These are phyloP conservation scores for Podiceps cristatus DNA, from an alignment of 2,113 vertebrate genomes.

Conservation along the genomic window DNA sequence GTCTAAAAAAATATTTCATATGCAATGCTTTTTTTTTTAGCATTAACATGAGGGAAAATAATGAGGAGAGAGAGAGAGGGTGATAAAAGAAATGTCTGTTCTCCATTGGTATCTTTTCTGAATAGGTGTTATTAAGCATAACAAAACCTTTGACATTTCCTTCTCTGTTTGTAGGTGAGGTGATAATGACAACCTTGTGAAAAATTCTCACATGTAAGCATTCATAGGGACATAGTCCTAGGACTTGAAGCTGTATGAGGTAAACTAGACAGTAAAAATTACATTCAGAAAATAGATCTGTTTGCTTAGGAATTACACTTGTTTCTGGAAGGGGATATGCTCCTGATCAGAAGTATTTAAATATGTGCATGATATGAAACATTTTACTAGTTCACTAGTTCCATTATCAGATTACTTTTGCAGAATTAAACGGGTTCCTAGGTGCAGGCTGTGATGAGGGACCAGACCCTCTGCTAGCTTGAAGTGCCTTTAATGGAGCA, in stretches of 20 bases:
- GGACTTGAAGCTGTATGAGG: background rate
- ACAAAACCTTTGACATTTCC: conserved; percentile 9
- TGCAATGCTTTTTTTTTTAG: background rate
- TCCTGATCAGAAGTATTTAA: background rate
- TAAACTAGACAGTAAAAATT: background rate
- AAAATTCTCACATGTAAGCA: background rate
- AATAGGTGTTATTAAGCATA: background rate
- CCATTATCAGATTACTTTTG: background rate
- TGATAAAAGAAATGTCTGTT: background rate
- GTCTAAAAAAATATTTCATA: background rate
- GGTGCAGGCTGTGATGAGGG: background rate
- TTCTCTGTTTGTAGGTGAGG: background rate
- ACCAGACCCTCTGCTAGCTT: background rate
- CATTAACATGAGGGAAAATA: background rate
- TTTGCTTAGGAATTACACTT: background rate
- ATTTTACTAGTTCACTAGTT: background rate
- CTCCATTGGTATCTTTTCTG: background rate
- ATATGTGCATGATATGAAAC: background rate
- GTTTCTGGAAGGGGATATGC: background rate
- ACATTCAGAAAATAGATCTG: background rate
- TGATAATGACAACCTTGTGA: background rate
- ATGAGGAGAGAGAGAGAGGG: background rate
- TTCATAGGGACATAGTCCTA: background rate
- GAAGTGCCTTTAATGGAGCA: background rate
- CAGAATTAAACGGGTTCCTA: background rate